These are phyloP conservation scores for Dioctria linearis DNA, from an alignment of 2,888 invertebrate genomes.

Conservation along the genomic window DNA sequence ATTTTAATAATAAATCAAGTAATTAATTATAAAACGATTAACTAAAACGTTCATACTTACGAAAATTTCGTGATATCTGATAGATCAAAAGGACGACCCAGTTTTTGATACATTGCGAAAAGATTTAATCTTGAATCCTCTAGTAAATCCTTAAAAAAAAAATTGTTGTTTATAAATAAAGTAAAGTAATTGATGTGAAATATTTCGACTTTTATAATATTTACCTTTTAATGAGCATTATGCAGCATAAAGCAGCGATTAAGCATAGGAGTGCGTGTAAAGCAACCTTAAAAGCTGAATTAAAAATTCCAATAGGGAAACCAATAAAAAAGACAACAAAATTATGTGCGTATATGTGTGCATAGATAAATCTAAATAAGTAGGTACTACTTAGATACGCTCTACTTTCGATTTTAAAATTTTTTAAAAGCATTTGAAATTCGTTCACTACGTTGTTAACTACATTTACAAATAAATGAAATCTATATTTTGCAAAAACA, in stretches of 20 bases:
- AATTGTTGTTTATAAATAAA: not conserved
- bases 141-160: constrained; percentile 65
- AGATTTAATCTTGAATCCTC: constrained; percentile 70
- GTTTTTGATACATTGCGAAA: constrained; percentile 71
- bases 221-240: constrained; percentile 31
- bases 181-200: not conserved
- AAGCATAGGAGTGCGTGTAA: not conserved
- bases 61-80: constrained; percentile 69
- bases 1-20: too few species aligned
- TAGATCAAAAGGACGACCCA: constrained; percentile 69
- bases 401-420: not conserved
- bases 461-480: not conserved
- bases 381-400: too few species aligned
- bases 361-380: too few species aligned
- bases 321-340: too few species aligned
- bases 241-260: constrained; percentile 3
- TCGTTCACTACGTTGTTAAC: not conserved
- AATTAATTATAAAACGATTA: too few species aligned
- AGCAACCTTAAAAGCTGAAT: not conserved
- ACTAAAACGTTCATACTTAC: constrained; percentile 63
- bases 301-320: too few species aligned
- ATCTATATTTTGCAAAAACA: too few species aligned
- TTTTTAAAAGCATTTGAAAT: not conserved
- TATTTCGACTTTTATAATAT: not conserved
- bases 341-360: not conserved